A percentile compares a stretch with the other conserved stretches of the same genome.
Evolutionary conservation across 2,888 invertebrate species (phyloP).

Genomic region (Diaphora mendica): DNA sequence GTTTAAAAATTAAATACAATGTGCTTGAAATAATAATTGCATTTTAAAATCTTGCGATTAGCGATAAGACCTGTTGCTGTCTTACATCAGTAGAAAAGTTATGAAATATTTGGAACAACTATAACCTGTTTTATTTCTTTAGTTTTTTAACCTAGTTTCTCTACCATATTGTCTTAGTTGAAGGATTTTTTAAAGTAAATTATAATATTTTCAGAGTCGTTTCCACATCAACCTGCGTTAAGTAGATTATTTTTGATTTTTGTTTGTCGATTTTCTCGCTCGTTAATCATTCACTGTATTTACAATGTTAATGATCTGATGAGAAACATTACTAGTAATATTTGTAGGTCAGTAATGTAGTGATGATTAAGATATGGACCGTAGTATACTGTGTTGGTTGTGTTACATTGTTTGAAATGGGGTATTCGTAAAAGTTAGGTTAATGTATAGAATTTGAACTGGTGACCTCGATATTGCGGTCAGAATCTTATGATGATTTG

Average conservation of each 20-base stretch:
- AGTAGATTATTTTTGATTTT: neutral
- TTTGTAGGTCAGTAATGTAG: neutral
- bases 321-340: neutral
- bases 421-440: neutral
- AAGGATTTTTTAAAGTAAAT: neutral
- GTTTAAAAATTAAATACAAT: constrained; percentile 22
- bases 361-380: neutral
- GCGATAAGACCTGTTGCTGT: constrained; percentile 12
- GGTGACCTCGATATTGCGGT: neutral
- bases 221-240: neutral
- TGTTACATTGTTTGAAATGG: neutral
- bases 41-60: constrained; percentile 28
- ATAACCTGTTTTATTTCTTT: neutral
- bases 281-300: neutral
- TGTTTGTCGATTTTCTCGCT: too few species aligned
- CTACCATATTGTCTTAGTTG: neutral
- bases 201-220: neutral
- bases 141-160: neutral
- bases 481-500: neutral
- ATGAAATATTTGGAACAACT: neutral
- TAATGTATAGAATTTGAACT: neutral
- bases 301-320: neutral
- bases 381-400: neutral
- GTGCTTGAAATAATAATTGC: constrained; percentile 24
- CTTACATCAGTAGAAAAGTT: neutral